Conservation (phyloP, 64 coral and sea anemone species). For the Montipora foliosa region DNA sequence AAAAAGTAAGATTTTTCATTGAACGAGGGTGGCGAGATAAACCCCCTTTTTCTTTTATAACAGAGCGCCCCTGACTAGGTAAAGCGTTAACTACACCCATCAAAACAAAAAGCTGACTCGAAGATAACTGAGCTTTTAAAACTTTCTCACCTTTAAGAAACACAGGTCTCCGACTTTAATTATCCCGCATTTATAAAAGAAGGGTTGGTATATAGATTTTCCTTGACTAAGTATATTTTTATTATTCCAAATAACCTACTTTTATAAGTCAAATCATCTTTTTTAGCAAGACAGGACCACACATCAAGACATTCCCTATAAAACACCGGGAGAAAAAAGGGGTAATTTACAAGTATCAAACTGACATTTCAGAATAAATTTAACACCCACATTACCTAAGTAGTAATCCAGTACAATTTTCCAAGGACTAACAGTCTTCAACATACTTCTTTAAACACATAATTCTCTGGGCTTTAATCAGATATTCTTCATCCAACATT, state of each 20-base stretch:
- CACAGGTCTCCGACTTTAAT: background rate
- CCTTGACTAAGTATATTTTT: no score
- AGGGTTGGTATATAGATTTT: no score
- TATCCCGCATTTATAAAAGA: no score
- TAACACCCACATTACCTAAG: slow-evolving; percentile 37
- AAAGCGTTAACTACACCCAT: slow-evolving; percentile 1
- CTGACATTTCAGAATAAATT: slow-evolving; percentile 54
- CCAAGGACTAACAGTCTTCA: slow-evolving; percentile 7
- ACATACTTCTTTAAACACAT: slow-evolving; percentile 14
- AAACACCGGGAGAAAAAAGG: slow-evolving; percentile 5
- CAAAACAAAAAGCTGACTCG: slow-evolving; percentile 2
- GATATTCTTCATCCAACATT: background rate
- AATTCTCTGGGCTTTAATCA: background rate
- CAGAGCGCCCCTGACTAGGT: background rate
- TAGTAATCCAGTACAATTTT: slow-evolving; percentile 31
- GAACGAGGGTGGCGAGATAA: background rate
- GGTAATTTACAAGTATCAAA: slow-evolving; percentile 20
- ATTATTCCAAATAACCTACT: background rate
- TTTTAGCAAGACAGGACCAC: slow-evolving; percentile 1
- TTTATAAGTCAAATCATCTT: background rate
- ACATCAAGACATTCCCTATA: slow-evolving; percentile 28
- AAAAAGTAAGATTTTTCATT: background rate
- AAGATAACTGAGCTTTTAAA: background rate
- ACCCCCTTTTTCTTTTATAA: background rate
- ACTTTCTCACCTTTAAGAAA: background rate